These are phyloP conservation scores for Apostichopus parvimensis DNA, from an alignment of 35 echinoderm and acorn worm species.

Conservation along the genomic window DNA sequence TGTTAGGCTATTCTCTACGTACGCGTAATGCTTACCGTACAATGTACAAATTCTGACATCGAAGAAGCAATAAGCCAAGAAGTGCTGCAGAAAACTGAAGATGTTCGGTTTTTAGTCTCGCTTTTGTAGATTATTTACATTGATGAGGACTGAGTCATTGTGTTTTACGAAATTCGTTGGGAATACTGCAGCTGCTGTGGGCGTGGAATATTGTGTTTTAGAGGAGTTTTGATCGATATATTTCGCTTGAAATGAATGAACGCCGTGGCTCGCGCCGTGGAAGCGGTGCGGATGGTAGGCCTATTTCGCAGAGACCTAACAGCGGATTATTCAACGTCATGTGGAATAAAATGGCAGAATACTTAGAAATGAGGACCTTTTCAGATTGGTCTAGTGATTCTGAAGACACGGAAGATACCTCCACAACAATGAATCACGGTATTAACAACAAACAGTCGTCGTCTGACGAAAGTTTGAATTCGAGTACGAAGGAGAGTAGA, in stretches of 20 bases:
- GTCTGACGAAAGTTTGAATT: background rate
- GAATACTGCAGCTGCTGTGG: conserved; percentile 5
- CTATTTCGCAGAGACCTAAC: background rate
- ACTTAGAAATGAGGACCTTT: conserved; percentile 79
- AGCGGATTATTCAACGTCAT: conserved; percentile 51
- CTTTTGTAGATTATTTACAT: too few relatives aligned
- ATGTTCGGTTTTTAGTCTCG: too few relatives aligned
- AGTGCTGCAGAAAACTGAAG: too few relatives aligned
- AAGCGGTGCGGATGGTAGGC: background rate
- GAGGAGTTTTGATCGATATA: conserved; percentile 39
- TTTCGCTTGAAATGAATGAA: conserved; percentile 29
- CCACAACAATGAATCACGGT: background rate
- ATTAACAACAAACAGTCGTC: background rate
- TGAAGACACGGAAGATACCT: conserved; percentile 17
- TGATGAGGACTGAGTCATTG: background rate
- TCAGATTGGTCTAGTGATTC: conserved; percentile 31
- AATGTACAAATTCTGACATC: too few relatives aligned
- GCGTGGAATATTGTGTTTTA: background rate
- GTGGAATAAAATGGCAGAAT: conserved; percentile 75
- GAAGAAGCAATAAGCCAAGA: too few relatives aligned
- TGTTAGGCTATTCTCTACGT: too few relatives aligned
- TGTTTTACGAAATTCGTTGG: conserved; percentile 1
- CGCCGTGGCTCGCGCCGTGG: conserved; percentile 5
- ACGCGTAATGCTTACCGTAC: too few relatives aligned
- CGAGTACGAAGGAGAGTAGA: background rate